Conservation (phyloP, 2,113 vertebrate genomes). For the Sclerurus mexicanus region DNA sequence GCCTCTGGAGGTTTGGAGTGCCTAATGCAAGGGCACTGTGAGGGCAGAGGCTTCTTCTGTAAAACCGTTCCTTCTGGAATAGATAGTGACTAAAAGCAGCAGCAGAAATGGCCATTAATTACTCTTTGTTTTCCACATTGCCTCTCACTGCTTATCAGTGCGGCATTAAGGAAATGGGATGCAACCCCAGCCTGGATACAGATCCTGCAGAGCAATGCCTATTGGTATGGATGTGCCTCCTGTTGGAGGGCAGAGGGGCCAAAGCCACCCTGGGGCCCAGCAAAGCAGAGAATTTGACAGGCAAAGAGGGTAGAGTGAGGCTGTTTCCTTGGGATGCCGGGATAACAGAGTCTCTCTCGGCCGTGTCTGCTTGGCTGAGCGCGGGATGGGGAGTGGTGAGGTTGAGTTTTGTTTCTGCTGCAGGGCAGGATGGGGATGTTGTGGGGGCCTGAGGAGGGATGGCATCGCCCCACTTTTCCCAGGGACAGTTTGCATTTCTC, state of each 20-base stretch:
- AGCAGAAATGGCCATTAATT: slow-evolving; percentile 16
- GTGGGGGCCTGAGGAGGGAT: not conserved
- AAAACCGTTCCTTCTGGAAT: slow-evolving; percentile 7
- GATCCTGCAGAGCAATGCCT: not conserved
- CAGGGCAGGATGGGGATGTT: accelerated
- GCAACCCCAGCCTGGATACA: not conserved
- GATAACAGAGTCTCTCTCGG: accelerated
- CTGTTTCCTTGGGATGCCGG: not conserved
- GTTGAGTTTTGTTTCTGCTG: not conserved
- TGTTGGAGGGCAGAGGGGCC: not conserved
- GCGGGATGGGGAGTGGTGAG: accelerated
- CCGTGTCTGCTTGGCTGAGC: accelerated
- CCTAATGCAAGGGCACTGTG: not conserved
- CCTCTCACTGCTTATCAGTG: not conserved
- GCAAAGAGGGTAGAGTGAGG: not conserved
- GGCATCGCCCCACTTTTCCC: not conserved
- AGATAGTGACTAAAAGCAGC: not conserved
- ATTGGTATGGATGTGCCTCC: not conserved
- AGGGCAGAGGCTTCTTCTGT: not conserved
- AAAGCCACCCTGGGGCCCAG: not conserved
- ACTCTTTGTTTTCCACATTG: not conserved
- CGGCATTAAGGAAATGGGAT: not conserved
- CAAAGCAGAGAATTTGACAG: not conserved
- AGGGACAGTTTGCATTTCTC: not conserved
- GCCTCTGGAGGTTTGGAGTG: not conserved